These are phyloP conservation scores for Microcaecilia unicolor DNA, from an alignment of 2,797 vertebrate genomes.

Conservation along the genomic window DNA sequence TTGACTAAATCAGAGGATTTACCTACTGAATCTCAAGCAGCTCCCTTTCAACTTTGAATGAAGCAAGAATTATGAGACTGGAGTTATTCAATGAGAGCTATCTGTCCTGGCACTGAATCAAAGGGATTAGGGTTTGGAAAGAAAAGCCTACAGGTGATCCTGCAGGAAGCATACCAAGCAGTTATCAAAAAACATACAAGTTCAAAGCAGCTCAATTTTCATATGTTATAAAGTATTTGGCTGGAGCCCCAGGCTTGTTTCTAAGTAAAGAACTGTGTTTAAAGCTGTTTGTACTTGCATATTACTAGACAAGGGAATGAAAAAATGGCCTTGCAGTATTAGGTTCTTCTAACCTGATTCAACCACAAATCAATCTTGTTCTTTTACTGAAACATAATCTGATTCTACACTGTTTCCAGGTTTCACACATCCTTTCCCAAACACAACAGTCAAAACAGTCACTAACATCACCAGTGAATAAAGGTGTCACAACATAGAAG, in stretches of 20 bases:
- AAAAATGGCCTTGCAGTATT: slow-evolving; percentile 39
- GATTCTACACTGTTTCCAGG: slow-evolving; percentile 23
- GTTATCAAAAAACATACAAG: slow-evolving; percentile 98
- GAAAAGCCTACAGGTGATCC: slow-evolving; percentile 96
- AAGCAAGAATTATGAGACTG: slow-evolving; percentile 72
- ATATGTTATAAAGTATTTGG: slow-evolving; percentile 89
- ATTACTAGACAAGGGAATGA: slow-evolving; percentile 54
- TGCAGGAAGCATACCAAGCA: slow-evolving; percentile 97
- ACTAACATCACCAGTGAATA: slow-evolving; percentile 14
- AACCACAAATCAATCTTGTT: slow-evolving; percentile 48
- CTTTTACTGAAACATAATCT: slow-evolving; percentile 39
- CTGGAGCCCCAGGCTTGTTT: slow-evolving; percentile 78
- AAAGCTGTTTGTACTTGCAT: slow-evolving; percentile 84
- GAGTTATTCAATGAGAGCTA: slow-evolving; percentile 75
- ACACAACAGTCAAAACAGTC: slow-evolving; percentile 10
- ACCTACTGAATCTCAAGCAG: slow-evolving; percentile 64
- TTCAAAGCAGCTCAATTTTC: slow-evolving; percentile 98
- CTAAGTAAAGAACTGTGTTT: slow-evolving; percentile 72
- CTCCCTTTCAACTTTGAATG: slow-evolving; percentile 72
- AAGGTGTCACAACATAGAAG: slow-evolving; percentile 19
- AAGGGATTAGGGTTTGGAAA: slow-evolving; percentile 95
- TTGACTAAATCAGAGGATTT: slow-evolving; percentile 63
- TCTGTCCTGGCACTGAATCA: slow-evolving; percentile 98
- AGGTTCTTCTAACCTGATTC: slow-evolving; percentile 44
- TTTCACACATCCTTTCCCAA: slow-evolving; percentile 21